These are phyloP conservation scores for Itoplectis maculator DNA, from an alignment of 2,888 invertebrate species.

Conservation along the genomic window DNA sequence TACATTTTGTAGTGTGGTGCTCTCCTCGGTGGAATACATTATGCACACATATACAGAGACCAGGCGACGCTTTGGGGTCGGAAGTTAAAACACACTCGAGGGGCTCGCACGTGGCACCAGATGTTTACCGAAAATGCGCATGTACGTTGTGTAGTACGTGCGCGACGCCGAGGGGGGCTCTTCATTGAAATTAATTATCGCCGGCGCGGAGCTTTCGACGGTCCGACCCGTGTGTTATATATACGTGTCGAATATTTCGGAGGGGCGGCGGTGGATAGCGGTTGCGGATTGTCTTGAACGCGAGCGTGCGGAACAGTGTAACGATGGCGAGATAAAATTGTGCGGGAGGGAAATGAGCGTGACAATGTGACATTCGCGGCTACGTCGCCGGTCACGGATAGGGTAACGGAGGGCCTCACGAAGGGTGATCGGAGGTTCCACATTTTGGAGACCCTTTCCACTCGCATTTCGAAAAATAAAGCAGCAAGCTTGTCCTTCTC, in stretches of 20 bases:
- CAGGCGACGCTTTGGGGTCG: constrained; percentile 5
- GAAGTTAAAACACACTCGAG: constrained; percentile 34
- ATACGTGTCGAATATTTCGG: neutral
- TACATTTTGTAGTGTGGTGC: no score
- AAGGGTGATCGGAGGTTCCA: no score
- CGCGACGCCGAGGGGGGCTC: neutral
- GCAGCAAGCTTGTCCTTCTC: no score
- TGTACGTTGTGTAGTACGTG: no score
- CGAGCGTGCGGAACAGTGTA: constrained; percentile 26
- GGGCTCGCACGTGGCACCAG: constrained; percentile 33
- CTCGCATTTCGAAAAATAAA: no score
- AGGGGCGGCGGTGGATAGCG: neutral
- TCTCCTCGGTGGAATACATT: constrained; percentile 26
- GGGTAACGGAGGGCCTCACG: neutral
- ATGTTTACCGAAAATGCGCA: constrained; percentile 6
- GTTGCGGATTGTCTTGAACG: neutral
- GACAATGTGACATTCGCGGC: constrained; percentile 59
- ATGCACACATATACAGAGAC: constrained; percentile 2
- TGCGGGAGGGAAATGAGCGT: constrained; percentile 48
- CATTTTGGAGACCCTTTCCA: no score
- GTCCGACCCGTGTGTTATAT: neutral
- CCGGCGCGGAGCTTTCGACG: constrained; percentile 8
- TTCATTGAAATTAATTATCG: constrained; percentile 54
- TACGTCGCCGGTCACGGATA: neutral
- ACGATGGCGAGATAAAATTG: constrained; percentile 51